Evolutionary conservation across 2,888 invertebrate genomes (phyloP).

Genomic region (Tipula unca): DNA sequence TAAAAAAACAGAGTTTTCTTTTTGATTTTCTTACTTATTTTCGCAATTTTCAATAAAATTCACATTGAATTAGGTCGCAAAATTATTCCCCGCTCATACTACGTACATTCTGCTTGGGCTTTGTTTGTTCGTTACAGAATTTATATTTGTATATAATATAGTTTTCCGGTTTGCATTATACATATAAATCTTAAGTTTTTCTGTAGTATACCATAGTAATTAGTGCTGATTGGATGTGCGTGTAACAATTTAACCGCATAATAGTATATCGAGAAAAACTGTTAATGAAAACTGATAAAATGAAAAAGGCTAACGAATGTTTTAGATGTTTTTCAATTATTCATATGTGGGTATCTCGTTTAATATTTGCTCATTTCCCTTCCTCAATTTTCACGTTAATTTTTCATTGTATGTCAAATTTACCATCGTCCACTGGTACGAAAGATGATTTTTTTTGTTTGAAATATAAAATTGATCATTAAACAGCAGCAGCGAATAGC

Average conservation of each 20-base stretch:
- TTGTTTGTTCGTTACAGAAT: neutral
- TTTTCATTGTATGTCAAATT: too few species aligned
- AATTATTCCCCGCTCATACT: neutral
- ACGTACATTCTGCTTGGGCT: neutral
- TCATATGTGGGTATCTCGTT: neutral
- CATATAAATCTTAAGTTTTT: neutral
- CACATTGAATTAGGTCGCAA: neutral
- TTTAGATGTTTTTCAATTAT: neutral
- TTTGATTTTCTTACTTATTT: neutral
- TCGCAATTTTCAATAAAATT: neutral
- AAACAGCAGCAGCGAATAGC: neutral
- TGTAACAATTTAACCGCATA: neutral
- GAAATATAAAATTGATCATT: neutral
- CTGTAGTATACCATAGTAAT: neutral
- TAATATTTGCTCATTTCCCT: neutral
- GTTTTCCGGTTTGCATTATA: neutral
- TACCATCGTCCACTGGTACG: neutral
- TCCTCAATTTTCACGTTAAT: neutral
- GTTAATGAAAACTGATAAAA: neutral
- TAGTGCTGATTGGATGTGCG: neutral
- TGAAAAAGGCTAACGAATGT: neutral
- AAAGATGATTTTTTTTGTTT: neutral
- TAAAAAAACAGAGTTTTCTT: neutral
- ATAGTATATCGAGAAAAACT: too few species aligned
- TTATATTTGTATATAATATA: neutral